Conservation (phyloP, 2,888 invertebrate genomes). For the Saturnia pavonia region DNA sequence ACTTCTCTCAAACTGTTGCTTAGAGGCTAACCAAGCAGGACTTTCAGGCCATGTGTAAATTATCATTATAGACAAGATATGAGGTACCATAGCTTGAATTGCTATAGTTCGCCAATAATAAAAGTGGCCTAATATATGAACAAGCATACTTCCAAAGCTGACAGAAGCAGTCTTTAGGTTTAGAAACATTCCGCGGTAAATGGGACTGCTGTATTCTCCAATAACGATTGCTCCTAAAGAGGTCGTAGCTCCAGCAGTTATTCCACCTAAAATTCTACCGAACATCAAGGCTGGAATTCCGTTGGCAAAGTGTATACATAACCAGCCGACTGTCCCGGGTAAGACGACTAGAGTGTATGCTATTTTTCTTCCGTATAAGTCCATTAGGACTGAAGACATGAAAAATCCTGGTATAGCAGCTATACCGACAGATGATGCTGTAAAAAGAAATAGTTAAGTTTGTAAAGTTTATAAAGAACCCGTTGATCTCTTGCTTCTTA, state of each 20-base stretch:
- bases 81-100: slow-evolving; percentile 36
- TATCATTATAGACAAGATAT: slow-evolving; percentile 36
- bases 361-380: slow-evolving; percentile 62
- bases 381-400: slow-evolving; percentile 37
- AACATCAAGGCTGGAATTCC: slow-evolving; percentile 50
- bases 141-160: slow-evolving; percentile 39
- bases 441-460: too few relatives aligned
- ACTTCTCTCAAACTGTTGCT: too few relatives aligned
- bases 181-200: slow-evolving; percentile 50
- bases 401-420: slow-evolving; percentile 39
- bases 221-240: slow-evolving; percentile 52
- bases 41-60: slow-evolving; percentile 79
- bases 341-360: slow-evolving; percentile 55
- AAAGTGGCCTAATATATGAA: slow-evolving; percentile 44
- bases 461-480: too few relatives aligned
- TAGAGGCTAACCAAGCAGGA: slow-evolving; percentile 84
- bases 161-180: slow-evolving; percentile 47
- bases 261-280: slow-evolving; percentile 52
- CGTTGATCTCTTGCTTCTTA: too few relatives aligned
- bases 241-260: slow-evolving; percentile 70
- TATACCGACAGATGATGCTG: slow-evolving; percentile 41
- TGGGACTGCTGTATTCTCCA: slow-evolving; percentile 54
- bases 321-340: slow-evolving; percentile 75
- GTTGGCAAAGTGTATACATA: slow-evolving; percentile 51
- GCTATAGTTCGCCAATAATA: slow-evolving; percentile 47